phyloP scores from a whole-genome alignment of 2,113 vertebrate species.

The Gasterosteus nipponicus region DNA sequence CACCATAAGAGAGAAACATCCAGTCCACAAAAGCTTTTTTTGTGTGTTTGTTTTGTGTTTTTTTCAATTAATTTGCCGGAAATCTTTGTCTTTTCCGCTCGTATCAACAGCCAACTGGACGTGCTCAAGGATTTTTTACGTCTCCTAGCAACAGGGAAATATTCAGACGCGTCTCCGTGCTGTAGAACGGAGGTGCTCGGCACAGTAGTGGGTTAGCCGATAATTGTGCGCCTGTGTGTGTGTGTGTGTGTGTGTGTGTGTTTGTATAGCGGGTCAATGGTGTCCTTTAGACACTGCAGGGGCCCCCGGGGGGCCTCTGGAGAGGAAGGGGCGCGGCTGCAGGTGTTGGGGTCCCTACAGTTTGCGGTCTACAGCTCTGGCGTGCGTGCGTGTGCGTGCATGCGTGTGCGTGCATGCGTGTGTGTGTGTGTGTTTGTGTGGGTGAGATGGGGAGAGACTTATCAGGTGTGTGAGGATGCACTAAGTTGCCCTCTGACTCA shows the following conservation, averaged over 20 bases:
- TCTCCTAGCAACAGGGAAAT: slow-evolving; percentile 78
- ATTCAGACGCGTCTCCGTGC: slow-evolving; percentile 62
- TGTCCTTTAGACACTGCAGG: slow-evolving; percentile 27
- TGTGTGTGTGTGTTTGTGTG: background rate
- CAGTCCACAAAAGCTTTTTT: slow-evolving; percentile 28
- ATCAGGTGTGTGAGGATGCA: slow-evolving; percentile 13
- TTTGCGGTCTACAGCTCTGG: background rate
- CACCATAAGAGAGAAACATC: background rate
- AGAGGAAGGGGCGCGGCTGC: slow-evolving; percentile 7
- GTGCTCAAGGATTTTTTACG: slow-evolving; percentile 68
- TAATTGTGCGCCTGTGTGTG: slow-evolving; percentile 55
- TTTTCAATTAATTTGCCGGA: slow-evolving; percentile 51
- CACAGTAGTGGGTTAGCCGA: slow-evolving; percentile 51
- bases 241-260: slow-evolving; percentile 30
- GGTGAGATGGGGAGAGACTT: background rate
- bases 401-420: background rate
- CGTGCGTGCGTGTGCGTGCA: background rate
- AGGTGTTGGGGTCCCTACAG: background rate
- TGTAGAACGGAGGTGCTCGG: slow-evolving; percentile 47
- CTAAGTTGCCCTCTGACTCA: slow-evolving; percentile 21
- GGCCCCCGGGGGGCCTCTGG: background rate
- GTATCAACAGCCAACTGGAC: slow-evolving; percentile 62
- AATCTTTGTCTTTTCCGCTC: slow-evolving; percentile 36
- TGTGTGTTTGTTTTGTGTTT: slow-evolving; percentile 13
- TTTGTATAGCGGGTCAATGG: slow-evolving; percentile 29